Base-by-base conservation (phyloP, 2,797 vertebrate genomes). In the Anguilla megastoma region DNA sequence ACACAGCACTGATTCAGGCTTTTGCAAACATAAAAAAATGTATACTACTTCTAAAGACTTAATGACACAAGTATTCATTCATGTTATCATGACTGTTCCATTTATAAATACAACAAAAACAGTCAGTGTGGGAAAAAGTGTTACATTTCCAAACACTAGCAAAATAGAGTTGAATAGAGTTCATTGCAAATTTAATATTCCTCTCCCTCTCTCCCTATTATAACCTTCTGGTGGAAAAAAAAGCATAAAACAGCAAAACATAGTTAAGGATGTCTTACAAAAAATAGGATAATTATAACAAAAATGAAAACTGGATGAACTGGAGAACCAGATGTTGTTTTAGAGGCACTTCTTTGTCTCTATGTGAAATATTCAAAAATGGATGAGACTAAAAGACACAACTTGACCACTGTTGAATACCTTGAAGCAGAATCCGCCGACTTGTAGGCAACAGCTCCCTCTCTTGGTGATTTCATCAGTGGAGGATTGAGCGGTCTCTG, bases 361-460 rank as follows among this genome's bases (percentile, higher is more conserved):
- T 45, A 45, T 18, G 18, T 36, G 16, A 79, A 16, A 18, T 79
- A 36, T 33, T 36, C 33, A 41, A 41, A 82, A 82, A 5, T 8
- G 7, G 21, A 21, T 6, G 12, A 80, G 36, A 80, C 2, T 45
- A 4, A 0, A 80, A 36, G 30, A 41, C 18, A 24, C 45, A 82
- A 45, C 18, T 80, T 24, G 21, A 24, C 33, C 36, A n/a, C 63
- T 9, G 85, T 50, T 12, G 58, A 30, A 83, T 18, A 1, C 36
- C 74, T 48, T n/a, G 52, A 54, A 56, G 14, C 16, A 2, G 50
- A 41, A 52, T 27, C 6, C 12, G 24, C n/a, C n/a, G 87, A 85
- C 18, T 52, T 27, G 85, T 56, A 41, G 88, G 18, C 88, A 86
- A 84, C 85, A 88, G 85, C 76, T 21, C 88, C 88, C 85, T 54